A percentile compares a stretch with the other conserved stretches of the same genome.
phyloP scores from a whole-genome alignment of 1,140 invertebrate genomes.

The Lamellibrachia luymesi region DNA sequence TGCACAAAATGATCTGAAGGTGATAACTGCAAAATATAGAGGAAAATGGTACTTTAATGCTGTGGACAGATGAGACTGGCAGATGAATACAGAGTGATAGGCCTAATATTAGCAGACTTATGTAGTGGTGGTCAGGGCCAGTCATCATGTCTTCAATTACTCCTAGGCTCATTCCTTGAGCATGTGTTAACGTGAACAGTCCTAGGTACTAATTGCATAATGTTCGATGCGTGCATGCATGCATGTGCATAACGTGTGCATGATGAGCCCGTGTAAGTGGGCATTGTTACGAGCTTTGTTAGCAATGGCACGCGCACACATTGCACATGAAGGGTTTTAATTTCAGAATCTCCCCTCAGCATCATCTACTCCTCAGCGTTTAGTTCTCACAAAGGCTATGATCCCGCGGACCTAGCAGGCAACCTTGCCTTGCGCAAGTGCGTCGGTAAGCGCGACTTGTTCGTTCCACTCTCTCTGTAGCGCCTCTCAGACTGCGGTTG shows the following conservation, averaged over 20 bases:
- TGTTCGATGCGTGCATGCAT: background rate
- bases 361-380: slow-evolving; percentile 4
- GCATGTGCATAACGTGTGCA: background rate
- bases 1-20: background rate
- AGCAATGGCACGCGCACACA: background rate
- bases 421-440: background rate
- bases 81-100: background rate
- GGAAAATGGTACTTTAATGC: background rate
- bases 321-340: background rate
- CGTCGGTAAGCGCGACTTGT: background rate
- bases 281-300: background rate
- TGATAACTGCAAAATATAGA: background rate
- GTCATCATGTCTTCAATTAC: background rate
- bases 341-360: background rate
- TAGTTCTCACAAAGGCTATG: background rate
- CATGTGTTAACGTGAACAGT: background rate
- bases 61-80: background rate
- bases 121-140: background rate
- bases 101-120: background rate
- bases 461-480: background rate
- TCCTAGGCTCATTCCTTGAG: background rate
- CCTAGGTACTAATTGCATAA: background rate
- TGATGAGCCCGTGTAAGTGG: background rate
- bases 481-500: background rate
- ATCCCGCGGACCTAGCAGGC: background rate